phyloP scores from a whole-genome alignment of 2,797 vertebrate genomes.

The Novumbra hubbsi region DNA sequence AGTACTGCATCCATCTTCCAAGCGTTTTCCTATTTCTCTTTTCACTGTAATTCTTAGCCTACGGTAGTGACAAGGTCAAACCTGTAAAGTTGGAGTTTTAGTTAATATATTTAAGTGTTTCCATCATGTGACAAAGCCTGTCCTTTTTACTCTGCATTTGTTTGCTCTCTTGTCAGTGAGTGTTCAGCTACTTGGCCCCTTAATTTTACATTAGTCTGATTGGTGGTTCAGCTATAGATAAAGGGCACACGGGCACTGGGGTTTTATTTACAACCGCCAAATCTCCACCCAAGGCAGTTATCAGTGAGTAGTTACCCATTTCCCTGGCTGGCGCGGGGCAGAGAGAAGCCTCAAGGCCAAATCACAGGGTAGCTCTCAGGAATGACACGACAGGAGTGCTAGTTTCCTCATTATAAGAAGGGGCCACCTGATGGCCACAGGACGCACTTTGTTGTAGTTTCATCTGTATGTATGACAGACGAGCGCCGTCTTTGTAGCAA shows the following conservation, averaged over 20 bases:
- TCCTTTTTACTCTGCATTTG: not conserved
- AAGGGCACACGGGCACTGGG: slow-evolving; percentile 7
- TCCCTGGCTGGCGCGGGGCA: not conserved
- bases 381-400: not conserved
- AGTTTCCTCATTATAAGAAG: not conserved
- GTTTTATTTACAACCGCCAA: slow-evolving; percentile 20
- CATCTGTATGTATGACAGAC: not conserved
- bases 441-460: not conserved
- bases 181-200: slow-evolving; percentile 24
- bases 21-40: not conserved
- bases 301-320: slow-evolving; percentile 7
- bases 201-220: slow-evolving; percentile 67
- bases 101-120: not conserved
- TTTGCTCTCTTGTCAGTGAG: slow-evolving; percentile 8
- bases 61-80: not conserved
- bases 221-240: slow-evolving; percentile 26
- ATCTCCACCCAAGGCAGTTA: slow-evolving; percentile 13
- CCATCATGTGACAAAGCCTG: not conserved
- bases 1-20: not conserved
- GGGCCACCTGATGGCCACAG: not conserved
- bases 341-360: not conserved
- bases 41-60: not conserved
- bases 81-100: not conserved
- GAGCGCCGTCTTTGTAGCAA: not conserved
- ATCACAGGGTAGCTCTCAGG: slow-evolving; percentile 1